These are phyloP conservation scores for Caenorhabditis sp. DNA, from an alignment of 2,888 invertebrate genomes.

Conservation along the genomic window DNA sequence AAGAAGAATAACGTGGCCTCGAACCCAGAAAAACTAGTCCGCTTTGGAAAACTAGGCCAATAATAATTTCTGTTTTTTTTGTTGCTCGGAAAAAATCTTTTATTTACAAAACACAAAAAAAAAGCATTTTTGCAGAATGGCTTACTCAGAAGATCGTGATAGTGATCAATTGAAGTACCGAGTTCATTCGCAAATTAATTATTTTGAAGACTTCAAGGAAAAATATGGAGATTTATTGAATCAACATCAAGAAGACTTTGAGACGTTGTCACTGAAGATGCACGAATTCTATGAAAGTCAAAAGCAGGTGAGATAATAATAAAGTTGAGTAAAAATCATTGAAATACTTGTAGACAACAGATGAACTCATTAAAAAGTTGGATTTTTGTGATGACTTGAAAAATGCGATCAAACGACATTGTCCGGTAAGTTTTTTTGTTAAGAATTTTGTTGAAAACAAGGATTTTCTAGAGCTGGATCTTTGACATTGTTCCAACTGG, in stretches of 20 bases:
- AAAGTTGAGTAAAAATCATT: too few species aligned
- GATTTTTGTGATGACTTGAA: constrained; percentile 20
- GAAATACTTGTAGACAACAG: constrained; percentile 1
- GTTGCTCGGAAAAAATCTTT: neutral
- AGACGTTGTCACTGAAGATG: constrained; percentile 8
- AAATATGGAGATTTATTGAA: neutral
- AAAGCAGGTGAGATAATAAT: constrained; percentile 1
- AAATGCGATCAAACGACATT: constrained; percentile 12
- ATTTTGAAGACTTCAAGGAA: neutral
- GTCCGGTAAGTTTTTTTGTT: neutral
- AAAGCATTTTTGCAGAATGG: neutral
- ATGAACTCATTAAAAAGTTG: constrained; percentile 23
- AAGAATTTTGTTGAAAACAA: neutral
- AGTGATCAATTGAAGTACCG: neutral
- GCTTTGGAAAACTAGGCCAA: neutral
- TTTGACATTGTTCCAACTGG: constrained; percentile 43
- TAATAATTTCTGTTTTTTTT: neutral
- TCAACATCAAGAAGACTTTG: neutral
- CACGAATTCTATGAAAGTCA: constrained; percentile 2
- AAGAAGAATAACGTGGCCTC: too few species aligned
- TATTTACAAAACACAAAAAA: neutral
- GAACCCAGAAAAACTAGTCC: too few species aligned
- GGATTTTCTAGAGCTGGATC: constrained; percentile 19
- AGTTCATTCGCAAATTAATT: neutral
- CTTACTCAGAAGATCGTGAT: neutral